A percentile compares a stretch with the other conserved stretches of the same genome.
Evolutionary conservation across 2,888 invertebrate species (phyloP).

Genomic region (Lissocephala sabroskyi): DNA sequence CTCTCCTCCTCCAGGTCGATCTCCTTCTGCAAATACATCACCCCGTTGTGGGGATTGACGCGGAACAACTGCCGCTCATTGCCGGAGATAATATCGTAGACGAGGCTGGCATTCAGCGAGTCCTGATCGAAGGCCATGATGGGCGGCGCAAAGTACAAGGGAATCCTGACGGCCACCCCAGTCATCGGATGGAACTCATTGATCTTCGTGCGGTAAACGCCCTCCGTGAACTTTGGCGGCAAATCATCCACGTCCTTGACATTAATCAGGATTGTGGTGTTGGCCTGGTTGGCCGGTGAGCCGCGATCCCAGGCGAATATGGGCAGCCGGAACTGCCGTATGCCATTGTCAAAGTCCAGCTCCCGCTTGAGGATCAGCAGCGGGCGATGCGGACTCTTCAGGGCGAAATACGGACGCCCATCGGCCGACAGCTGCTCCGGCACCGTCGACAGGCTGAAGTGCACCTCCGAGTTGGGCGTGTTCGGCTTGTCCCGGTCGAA

Average conservation of each 20-base stretch:
- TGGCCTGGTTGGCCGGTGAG: constrained; percentile 81
- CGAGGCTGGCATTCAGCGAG: constrained; percentile 81
- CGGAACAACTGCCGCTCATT: constrained; percentile 85
- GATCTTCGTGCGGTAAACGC: constrained; percentile 84
- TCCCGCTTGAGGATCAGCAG: constrained; percentile 81
- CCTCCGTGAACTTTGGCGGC: constrained; percentile 86
- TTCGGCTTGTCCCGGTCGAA: constrained; percentile 89
- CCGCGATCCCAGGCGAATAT: constrained; percentile 89
- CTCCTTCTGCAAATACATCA: constrained; percentile 84
- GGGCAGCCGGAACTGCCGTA: constrained; percentile 81
- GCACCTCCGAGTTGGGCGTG: constrained; percentile 89
- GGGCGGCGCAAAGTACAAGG: constrained; percentile 80
- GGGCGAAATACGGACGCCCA: constrained; percentile 76
- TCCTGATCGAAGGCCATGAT: constrained; percentile 88
- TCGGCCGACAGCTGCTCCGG: constrained; percentile 64
- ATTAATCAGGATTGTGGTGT: constrained; percentile 80
- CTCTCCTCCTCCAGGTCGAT: constrained; percentile 85
- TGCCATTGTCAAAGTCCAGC: constrained; percentile 87
- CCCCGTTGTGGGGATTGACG: constrained; percentile 82
- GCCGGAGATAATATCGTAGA: constrained; percentile 86
- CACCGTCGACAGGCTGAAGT: constrained; percentile 83
- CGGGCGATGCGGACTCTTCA: constrained; percentile 87
- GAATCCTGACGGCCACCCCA: constrained; percentile 80
- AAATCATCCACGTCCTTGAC: constrained; percentile 87
- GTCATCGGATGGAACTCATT: constrained; percentile 87